Evolutionary conservation across 2,888 invertebrate species (phyloP), one percentile per base, ranked within the genome.

Genomic region (Augochlorella aurata): DNA sequence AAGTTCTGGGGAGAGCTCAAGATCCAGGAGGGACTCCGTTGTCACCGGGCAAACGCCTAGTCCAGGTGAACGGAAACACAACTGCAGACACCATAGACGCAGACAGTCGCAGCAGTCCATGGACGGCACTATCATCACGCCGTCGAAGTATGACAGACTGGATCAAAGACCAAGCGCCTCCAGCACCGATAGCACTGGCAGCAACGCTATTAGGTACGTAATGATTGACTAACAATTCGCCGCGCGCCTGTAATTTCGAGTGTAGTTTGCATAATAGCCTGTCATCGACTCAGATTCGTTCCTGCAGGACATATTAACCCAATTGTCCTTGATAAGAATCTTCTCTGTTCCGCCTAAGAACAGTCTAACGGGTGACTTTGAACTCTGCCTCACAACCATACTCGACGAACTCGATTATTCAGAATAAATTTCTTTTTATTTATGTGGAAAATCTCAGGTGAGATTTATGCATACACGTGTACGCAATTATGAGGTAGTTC

Each of bases 91-190:
- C 83, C 94, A 94, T 78, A 88, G 91, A 79, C 93, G 94, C 58
- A 92, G 93, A 54, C 93, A 93, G 61, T 94, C 94, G 10, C 93
- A 93, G 70, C 93, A 93, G 79, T 93, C 93, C 67, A 87, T 92
- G 74, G 93, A 93, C 29, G 84, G 88, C 29, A 81, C 49, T 16
- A 88, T 89, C 58, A 88, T 89, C 61, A 92, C 90, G 81, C 91
- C 92, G 9, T 90, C 92, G 14, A 94, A 87, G 93, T 96, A 92
- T 94, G 96, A 95, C 94, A 94, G 93, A 94, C 95, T 95, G 92
- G 96, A 96, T 89, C 96, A 96, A 92, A 94, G 96, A 85, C 96
- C 96, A 12, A 96, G 96, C 69, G 96, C 96, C 44, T 96, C 96
- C 54, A 96, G 96, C n/a, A 96, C 97, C 44, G 93, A 93, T 82